A percentile compares a stretch with the other conserved stretches of the same genome.
phyloP scores from a whole-genome alignment of 2,113 vertebrate species.

The Myocastor coypus region DNA sequence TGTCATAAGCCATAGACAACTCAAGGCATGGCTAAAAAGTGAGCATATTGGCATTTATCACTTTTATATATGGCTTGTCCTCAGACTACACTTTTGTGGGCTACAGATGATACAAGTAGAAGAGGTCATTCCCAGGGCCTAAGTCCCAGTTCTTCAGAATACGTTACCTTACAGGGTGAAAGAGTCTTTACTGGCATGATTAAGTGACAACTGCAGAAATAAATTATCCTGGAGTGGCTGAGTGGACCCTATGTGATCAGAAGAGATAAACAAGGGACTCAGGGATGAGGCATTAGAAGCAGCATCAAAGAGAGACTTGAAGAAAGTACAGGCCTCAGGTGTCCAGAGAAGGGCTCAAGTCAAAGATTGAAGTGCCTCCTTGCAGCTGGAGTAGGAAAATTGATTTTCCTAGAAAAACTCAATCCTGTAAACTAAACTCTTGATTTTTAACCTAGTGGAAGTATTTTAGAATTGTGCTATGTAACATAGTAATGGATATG shows the following conservation, averaged over 20 bases:
- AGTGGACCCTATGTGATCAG: fast-evolving
- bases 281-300: not conserved
- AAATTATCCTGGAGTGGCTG: not conserved
- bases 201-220: not conserved
- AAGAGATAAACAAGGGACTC: not conserved
- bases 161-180: not conserved
- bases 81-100: not conserved
- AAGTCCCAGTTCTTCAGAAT: not conserved
- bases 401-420: not conserved
- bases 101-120: not conserved
- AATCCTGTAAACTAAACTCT: not conserved
- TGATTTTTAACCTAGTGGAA: not conserved
- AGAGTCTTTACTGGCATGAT: not conserved
- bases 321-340: not conserved
- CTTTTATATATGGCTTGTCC: not conserved
- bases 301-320: not conserved
- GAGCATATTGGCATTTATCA: not conserved
- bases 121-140: fast-evolving
- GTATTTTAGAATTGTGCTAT: not conserved
- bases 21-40: not conserved
- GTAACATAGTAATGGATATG: not conserved
- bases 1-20: not conserved
- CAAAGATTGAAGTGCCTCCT: fast-evolving
- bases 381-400: not conserved
- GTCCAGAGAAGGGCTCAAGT: fast-evolving